These are phyloP conservation scores for Odontocerum albicorne DNA, from an alignment of 2,888 invertebrate genomes.

Conservation along the genomic window DNA sequence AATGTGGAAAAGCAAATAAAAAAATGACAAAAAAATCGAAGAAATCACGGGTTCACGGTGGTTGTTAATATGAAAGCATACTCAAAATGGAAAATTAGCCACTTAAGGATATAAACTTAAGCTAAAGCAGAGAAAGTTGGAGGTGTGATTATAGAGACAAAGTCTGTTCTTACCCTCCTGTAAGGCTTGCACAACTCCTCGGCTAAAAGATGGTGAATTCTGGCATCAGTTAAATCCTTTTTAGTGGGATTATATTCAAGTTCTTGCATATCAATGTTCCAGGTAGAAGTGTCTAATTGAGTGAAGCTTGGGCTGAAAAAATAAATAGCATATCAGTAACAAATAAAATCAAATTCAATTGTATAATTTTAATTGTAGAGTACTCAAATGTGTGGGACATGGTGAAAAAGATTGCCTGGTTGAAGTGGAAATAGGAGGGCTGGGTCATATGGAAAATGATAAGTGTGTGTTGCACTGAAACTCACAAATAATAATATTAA, in stretches of 20 bases:
- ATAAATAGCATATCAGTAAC: too few species aligned
- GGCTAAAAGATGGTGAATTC: slow-evolving; percentile 88
- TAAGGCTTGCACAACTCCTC: slow-evolving; percentile 88
- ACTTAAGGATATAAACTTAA: slow-evolving; percentile 9
- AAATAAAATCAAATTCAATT: too few species aligned
- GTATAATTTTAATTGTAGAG: too few species aligned
- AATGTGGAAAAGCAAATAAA: too few species aligned
- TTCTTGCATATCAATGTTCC: slow-evolving; percentile 93
- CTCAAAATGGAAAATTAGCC: slow-evolving; percentile 22
- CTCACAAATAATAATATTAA: too few species aligned
- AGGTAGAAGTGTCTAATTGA: slow-evolving; percentile 80
- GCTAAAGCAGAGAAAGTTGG: slow-evolving; percentile 3
- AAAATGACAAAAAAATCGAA: too few species aligned
- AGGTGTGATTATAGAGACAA: not conserved
- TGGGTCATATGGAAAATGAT: too few species aligned
- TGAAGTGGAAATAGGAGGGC: not conserved
- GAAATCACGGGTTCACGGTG: too few species aligned
- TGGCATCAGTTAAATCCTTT: slow-evolving; percentile 92
- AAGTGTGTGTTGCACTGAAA: too few species aligned
- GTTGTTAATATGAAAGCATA: slow-evolving; percentile 19
- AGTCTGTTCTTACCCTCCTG: slow-evolving; percentile 67
- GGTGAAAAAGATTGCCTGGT: too few species aligned
- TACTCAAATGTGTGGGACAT: too few species aligned
- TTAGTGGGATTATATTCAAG: slow-evolving; percentile 90
- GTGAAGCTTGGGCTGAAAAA: slow-evolving; percentile 74